phyloP scores from a whole-genome alignment of 2,113 vertebrate species.

The Nothobranchius furzeri region DNA sequence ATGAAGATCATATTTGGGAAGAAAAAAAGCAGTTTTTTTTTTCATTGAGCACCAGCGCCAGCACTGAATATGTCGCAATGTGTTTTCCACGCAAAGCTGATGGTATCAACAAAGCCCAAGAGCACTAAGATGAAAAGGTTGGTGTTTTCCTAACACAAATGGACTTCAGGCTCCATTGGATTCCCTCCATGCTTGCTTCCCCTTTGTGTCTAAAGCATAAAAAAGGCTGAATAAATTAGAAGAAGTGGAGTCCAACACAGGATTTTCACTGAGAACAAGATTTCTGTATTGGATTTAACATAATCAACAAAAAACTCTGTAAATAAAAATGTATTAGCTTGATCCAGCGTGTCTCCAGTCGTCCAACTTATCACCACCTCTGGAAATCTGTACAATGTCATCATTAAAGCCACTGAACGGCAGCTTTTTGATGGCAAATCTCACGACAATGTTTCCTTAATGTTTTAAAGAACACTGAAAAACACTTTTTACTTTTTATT shows the following conservation, averaged over 20 bases:
- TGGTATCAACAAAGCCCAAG: conserved; percentile 49
- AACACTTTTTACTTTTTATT: no score
- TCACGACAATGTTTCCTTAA: no score
- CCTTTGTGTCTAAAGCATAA: conserved; percentile 31
- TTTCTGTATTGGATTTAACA: neutral
- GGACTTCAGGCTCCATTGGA: conserved; percentile 39
- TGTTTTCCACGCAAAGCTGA: conserved; percentile 42
- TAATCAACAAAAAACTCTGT: neutral
- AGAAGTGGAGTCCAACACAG: neutral
- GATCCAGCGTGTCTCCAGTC: neutral
- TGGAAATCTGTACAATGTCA: neutral
- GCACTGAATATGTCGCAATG: conserved; percentile 38
- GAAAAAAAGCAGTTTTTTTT: conserved; percentile 8
- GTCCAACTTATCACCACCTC: neutral
- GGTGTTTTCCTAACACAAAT: conserved; percentile 37
- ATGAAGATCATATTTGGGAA: conserved; percentile 57
- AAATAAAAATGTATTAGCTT: neutral
- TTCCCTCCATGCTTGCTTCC: conserved; percentile 37
- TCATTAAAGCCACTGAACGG: neutral
- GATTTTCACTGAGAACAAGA: neutral
- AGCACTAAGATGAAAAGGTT: conserved; percentile 22
- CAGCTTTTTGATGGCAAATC: no score
- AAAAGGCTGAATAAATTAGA: conserved; percentile 17
- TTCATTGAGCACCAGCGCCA: conserved; percentile 38
- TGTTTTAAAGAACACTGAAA: no score